Percentiles rank a stretch among this genome's conserved stretches.
phyloP scores from a whole-genome alignment of 2,888 invertebrate species.

The Drosophila nigricruria region DNA sequence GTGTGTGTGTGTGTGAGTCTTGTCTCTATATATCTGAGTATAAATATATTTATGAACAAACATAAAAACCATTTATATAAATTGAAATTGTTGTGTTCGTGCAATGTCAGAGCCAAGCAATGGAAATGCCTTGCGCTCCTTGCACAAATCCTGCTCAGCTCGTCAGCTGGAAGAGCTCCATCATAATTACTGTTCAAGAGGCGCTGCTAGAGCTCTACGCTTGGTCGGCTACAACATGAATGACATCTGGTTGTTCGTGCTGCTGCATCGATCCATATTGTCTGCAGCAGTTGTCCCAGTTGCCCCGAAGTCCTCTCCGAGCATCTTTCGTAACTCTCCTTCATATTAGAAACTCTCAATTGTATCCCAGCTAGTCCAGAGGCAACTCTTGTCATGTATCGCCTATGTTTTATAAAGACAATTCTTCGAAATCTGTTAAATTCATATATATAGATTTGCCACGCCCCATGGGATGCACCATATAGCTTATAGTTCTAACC shows the following conservation, averaged over 20 bases:
- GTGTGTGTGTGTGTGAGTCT: neutral
- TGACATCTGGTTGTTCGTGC: neutral
- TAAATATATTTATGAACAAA: neutral
- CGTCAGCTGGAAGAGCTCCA: neutral
- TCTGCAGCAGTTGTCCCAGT: neutral
- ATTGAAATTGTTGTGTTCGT: neutral
- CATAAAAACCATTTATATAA: neutral
- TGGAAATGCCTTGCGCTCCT: neutral
- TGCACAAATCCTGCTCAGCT: neutral
- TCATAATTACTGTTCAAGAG: slow-evolving; percentile 1
- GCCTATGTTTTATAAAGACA: neutral
- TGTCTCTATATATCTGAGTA: too few relatives aligned
- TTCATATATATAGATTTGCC: neutral
- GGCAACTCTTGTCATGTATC: neutral
- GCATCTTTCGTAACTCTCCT: neutral
- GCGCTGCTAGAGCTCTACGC: neutral
- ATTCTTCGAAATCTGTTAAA: neutral
- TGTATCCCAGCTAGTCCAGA: neutral
- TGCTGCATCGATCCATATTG: neutral
- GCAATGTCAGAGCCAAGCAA: neutral
- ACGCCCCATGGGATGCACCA: neutral
- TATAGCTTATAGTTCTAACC: too few relatives aligned
- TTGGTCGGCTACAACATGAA: neutral
- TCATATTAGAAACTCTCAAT: neutral
- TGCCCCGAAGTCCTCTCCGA: neutral